Percentiles rank a stretch among this genome's conserved stretches.
Conservation (phyloP, 2,113 vertebrate genomes). For the Cranoglanis bouderius region DNA sequence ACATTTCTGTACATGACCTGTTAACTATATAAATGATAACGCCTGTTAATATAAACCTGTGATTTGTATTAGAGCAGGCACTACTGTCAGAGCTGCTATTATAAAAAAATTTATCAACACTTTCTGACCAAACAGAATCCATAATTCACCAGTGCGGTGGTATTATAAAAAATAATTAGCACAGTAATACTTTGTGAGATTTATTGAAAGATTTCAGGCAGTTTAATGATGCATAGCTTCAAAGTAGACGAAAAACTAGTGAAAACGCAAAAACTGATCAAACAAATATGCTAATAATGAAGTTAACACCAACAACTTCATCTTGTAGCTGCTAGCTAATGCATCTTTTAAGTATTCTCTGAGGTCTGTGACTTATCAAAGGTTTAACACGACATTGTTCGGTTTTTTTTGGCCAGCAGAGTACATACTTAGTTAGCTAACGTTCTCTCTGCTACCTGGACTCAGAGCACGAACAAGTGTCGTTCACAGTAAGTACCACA, state of each 20-base stretch:
- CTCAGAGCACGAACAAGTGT: background rate
- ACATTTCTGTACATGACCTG: background rate
- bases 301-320: background rate
- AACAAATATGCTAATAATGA: background rate
- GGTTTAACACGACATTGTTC: background rate
- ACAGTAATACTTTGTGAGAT: background rate
- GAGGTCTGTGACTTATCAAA: background rate
- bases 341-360: background rate
- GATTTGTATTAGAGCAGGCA: background rate
- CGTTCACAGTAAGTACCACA: background rate
- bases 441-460: background rate
- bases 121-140: background rate
- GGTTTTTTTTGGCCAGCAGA: background rate
- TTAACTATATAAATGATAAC: background rate
- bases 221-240: background rate
- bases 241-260: background rate
- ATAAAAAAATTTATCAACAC: background rate
- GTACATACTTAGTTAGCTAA: background rate
- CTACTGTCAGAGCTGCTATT: background rate
- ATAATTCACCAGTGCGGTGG: background rate
- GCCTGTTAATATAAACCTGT: background rate
- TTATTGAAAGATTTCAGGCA: background rate
- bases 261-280: background rate
- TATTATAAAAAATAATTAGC: background rate
- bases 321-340: background rate